phyloP scores from a whole-genome alignment of 1,140 invertebrate genomes.

The Chymomyza costata region DNA sequence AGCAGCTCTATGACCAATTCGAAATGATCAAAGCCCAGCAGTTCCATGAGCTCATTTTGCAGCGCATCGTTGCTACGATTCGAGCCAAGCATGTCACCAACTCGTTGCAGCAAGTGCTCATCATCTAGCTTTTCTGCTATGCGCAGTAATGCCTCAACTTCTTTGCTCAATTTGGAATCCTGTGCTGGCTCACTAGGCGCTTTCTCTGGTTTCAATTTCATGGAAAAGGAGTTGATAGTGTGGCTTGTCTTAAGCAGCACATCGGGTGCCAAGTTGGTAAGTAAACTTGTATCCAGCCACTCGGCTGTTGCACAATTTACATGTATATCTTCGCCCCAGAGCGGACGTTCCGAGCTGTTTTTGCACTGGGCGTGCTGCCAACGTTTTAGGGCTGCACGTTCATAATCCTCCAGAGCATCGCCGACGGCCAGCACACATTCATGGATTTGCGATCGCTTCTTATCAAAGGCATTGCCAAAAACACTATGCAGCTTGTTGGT shows the following conservation, averaged over 20 bases:
- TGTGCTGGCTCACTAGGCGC: slow-evolving; percentile 65
- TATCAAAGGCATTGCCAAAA: slow-evolving; percentile 64
- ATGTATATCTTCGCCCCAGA: slow-evolving; percentile 56
- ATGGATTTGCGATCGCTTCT: slow-evolving; percentile 51
- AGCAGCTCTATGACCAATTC: slow-evolving; percentile 89
- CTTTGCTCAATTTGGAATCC: slow-evolving; percentile 60
- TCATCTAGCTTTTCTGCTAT: slow-evolving; percentile 76
- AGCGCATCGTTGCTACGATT: slow-evolving; percentile 83
- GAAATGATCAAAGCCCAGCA: slow-evolving; percentile 89
- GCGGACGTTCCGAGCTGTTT: slow-evolving; percentile 5
- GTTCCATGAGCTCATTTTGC: slow-evolving; percentile 91
- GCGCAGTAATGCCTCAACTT: slow-evolving; percentile 65
- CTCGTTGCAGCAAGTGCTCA: slow-evolving; percentile 79
- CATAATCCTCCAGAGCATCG: slow-evolving; percentile 50
- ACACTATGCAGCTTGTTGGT: slow-evolving; percentile 48
- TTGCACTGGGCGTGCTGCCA: slow-evolving; percentile 43
- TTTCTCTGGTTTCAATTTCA: slow-evolving; percentile 67
- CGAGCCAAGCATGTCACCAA: slow-evolving; percentile 80
- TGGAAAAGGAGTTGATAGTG: slow-evolving; percentile 48
- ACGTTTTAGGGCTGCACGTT: slow-evolving; percentile 39
- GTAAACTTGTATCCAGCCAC: slow-evolving; percentile 39
- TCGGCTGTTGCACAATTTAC: slow-evolving; percentile 22
- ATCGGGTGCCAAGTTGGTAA: slow-evolving; percentile 48
- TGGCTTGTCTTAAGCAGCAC: slow-evolving; percentile 44
- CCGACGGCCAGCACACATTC: slow-evolving; percentile 39